phyloP scores from a whole-genome alignment of 2,113 vertebrate species.

The Hyaena hyaena region DNA sequence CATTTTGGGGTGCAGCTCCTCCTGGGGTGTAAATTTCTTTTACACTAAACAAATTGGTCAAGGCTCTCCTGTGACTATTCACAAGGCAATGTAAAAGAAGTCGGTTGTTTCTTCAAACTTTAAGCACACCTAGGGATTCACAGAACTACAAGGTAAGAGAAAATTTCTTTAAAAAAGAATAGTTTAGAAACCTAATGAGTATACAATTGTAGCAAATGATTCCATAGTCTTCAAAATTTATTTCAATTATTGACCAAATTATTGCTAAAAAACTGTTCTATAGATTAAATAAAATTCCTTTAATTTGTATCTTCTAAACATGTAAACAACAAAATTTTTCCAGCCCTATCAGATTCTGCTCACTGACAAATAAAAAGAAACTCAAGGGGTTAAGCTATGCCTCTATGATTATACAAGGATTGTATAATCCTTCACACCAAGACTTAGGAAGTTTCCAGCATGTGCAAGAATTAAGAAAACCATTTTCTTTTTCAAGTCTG shows the following conservation, averaged over 20 bases:
- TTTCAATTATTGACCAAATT: not conserved
- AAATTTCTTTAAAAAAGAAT: not conserved
- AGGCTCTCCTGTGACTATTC: not conserved
- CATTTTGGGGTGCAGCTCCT: not conserved
- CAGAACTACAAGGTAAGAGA: not conserved
- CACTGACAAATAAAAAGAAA: not conserved
- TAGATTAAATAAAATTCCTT: not conserved
- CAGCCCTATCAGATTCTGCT: not conserved
- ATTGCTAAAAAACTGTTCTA: not conserved
- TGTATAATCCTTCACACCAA: not conserved
- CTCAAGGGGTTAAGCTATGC: not conserved
- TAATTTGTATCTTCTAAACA: not conserved
- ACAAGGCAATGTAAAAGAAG: not conserved
- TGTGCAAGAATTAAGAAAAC: not conserved
- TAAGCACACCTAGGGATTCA: not conserved
- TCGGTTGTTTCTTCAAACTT: not conserved
- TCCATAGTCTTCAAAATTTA: not conserved
- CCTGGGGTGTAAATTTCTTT: not conserved
- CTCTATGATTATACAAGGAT: not conserved
- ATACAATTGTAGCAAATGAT: not conserved
- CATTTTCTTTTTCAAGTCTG: not conserved
- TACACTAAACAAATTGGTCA: not conserved
- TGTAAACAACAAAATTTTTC: not conserved
- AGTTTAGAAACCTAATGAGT: conserved; percentile 4
- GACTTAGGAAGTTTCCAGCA: not conserved